Base-by-base conservation (phyloP, 2,888 invertebrate species). In the Phaonia tiefii region DNA sequence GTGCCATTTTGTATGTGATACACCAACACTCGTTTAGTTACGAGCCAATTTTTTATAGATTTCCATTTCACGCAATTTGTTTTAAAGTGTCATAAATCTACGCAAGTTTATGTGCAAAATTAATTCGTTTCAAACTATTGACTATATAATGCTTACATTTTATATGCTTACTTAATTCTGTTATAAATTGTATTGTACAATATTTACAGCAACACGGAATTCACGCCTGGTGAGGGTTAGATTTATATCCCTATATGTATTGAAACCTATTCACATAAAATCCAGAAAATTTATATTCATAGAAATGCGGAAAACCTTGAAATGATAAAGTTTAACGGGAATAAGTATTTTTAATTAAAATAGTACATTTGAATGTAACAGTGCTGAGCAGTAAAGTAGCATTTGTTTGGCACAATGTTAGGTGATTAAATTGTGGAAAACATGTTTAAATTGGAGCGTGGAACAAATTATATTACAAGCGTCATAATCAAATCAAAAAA, bases 171-270 rank as follows among this genome's bases (percentile, higher is more conserved):
- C 39, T 31, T 60, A 39, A 60, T 60, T 60, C 39, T 37, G 60
- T 17, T 8, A 60, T 60, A 39, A 60, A 60, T 60, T 60, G 1
- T 39, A 20, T 60, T 60, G 39, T 15, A 20, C 31, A 31, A 8
- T 31, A 8, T 8, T 31, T 31, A 60, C 60, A 60, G 20, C 39
- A 37, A 60, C 15, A 49, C 5, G 26, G 37, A 58, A 58, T 58
- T 37, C 58, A 58, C 58, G 15, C 31, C 26, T 39, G 60, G 60
- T 31, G 15, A 8, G 20, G 39, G 60, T 20, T 39, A 37, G 60
- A 60, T 60, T 60, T 60, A 60, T 60, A 39, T 20, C 10, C 15
- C 37, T 58, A 58, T n/a, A 58, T 58, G 58, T 31, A 58, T 15
- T 37, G 31, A 31, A 8, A 31, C 31, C 31, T 5, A 5, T 20